Conservation (phyloP, 2,113 vertebrate species). For the Phrynocephalus versicolor region DNA sequence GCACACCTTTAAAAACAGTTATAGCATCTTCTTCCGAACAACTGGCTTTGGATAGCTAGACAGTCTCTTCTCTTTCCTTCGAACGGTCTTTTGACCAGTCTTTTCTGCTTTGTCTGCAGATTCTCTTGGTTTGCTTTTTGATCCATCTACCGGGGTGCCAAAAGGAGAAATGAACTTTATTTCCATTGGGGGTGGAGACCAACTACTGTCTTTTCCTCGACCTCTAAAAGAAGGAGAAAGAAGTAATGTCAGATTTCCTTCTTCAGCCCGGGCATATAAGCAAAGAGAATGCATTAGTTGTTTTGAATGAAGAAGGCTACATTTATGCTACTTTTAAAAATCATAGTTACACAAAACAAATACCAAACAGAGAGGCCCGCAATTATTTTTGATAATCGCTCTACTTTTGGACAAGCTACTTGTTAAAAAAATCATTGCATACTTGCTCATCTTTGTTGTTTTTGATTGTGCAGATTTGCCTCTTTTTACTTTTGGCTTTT, state of each 20-base stretch:
- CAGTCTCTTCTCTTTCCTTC: conserved; percentile 79
- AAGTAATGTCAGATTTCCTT: not conserved
- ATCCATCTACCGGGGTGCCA: conserved; percentile 74
- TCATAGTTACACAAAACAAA: not conserved
- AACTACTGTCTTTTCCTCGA: conserved; percentile 62
- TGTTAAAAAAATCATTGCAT: conserved; percentile 15
- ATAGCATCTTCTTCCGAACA: conserved; percentile 89
- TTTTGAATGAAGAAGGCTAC: not conserved
- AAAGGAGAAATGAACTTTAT: conserved; percentile 88
- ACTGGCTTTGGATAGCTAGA: conserved; percentile 89
- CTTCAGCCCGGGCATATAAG: too few relatives aligned
- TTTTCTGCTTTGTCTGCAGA: conserved; percentile 57
- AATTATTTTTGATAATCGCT: not conserved
- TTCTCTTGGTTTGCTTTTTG: conserved; percentile 68
- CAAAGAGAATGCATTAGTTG: not conserved
- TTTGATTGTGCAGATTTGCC: conserved; percentile 59
- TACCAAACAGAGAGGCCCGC: not conserved
- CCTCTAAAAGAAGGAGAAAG: conserved; percentile 65
- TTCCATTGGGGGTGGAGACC: conserved; percentile 78
- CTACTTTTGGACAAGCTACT: not conserved
- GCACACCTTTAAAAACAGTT: conserved; percentile 78
- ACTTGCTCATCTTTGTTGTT: conserved; percentile 68
- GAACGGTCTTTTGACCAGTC: conserved; percentile 74
- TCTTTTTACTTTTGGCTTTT: conserved; percentile 62
- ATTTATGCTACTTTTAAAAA: not conserved